A percentile compares a stretch with the other conserved stretches of the same genome.
phyloP scores from a whole-genome alignment of 2,113 vertebrate genomes.

The Oreochromis aureus region DNA sequence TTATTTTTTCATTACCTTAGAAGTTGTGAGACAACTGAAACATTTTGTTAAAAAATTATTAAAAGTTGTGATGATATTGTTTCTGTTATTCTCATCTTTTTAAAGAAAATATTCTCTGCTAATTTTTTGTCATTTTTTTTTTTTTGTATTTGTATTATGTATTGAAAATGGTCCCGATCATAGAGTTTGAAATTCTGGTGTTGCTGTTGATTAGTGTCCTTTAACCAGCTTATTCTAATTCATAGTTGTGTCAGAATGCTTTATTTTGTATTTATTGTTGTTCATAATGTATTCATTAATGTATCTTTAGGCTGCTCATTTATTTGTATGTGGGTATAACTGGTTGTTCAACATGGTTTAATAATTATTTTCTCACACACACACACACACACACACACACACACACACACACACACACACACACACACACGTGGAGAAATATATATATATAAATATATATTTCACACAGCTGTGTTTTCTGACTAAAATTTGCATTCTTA shows the following conservation, averaged over 20 bases:
- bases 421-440: too few species aligned
- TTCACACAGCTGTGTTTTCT: accelerated
- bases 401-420: accelerated
- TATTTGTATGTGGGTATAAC: not conserved
- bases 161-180: not conserved
- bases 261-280: accelerated
- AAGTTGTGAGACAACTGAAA: not conserved
- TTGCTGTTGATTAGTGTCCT: accelerated
- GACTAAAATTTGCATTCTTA: not conserved
- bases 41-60: accelerated
- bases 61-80: not conserved
- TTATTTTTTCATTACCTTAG: not conserved
- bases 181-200: not conserved
- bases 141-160: too few species aligned
- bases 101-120: not conserved
- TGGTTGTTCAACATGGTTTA: not conserved
- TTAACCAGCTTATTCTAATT: not conserved
- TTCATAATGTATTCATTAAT: accelerated
- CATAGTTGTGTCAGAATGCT: not conserved
- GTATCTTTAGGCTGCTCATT: not conserved
- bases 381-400: accelerated
- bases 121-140: not conserved
- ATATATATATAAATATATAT: not conserved
- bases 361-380: not conserved
- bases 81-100: not conserved